phyloP scores from a whole-genome alignment of 2,113 vertebrate species.

The Hepsetus odoe region DNA sequence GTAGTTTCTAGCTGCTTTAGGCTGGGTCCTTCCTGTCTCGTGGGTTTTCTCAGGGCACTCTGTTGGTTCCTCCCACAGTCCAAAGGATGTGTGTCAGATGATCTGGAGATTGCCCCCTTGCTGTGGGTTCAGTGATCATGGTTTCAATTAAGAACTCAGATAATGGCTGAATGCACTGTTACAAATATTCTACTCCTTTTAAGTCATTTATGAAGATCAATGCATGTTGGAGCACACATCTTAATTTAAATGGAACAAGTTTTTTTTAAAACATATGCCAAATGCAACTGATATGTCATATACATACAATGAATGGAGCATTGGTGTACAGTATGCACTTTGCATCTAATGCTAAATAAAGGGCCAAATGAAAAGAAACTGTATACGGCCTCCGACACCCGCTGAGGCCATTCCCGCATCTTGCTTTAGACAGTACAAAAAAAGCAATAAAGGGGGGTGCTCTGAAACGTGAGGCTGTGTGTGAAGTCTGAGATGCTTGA shows the following conservation, averaged over 20 bases:
- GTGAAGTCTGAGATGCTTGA: slow-evolving; percentile 53
- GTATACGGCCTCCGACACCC: not conserved
- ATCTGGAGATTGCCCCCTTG: no score
- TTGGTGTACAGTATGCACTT: not conserved
- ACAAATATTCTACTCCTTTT: not conserved
- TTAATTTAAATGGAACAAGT: no score
- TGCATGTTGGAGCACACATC: no score
- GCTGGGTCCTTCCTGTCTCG: no score
- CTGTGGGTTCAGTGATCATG: no score
- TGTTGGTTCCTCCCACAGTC: no score
- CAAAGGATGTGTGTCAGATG: no score
- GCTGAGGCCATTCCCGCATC: not conserved
- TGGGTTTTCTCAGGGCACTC: no score
- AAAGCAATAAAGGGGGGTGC: slow-evolving; percentile 46
- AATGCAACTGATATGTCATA: no score
- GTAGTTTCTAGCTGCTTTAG: no score
- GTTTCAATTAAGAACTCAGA: no score
- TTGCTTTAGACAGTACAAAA: not conserved
- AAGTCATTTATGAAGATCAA: not conserved
- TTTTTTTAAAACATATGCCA: no score
- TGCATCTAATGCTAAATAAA: not conserved
- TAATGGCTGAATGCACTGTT: not conserved
- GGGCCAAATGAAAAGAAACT: not conserved
- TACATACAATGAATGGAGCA: not conserved
- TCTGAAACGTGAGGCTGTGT: slow-evolving; percentile 59